Conservation (phyloP, 1,140 invertebrate genomes). For the Chymomyza costata region DNA sequence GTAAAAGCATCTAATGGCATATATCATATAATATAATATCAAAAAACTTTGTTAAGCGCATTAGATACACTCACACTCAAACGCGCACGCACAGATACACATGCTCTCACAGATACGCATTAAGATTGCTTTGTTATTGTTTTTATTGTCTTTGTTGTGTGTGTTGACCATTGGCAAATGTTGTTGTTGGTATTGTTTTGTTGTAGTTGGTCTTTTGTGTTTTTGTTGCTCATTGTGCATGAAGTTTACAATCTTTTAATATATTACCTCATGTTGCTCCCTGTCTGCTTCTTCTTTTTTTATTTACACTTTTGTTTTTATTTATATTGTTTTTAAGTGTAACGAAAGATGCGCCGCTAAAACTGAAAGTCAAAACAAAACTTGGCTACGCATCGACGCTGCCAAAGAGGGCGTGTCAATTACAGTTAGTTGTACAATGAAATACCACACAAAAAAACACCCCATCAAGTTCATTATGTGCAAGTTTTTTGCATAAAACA, state of each 20-base stretch:
- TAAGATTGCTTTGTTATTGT: slow-evolving; percentile 23
- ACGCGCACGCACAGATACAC: background rate
- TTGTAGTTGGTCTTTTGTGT: background rate
- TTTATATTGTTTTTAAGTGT: slow-evolving; percentile 20
- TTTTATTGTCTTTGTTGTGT: too few species aligned
- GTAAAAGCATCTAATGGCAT: slow-evolving; percentile 24
- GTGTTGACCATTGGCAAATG: slow-evolving; percentile 37
- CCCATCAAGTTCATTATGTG: too few species aligned
- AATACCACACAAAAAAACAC: too few species aligned
- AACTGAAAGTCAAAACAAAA: too few species aligned
- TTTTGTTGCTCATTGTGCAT: slow-evolving; percentile 60
- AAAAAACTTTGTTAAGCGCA: slow-evolving; percentile 66
- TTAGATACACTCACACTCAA: slow-evolving; percentile 26
- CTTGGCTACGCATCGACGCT: too few species aligned
- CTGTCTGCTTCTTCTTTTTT: slow-evolving; percentile 38
- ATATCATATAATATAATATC: slow-evolving; percentile 57
- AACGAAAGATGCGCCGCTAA: slow-evolving; percentile 18
- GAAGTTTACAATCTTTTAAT: slow-evolving; percentile 56
- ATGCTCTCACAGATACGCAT: too few species aligned
- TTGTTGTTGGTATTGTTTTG: slow-evolving; percentile 27
- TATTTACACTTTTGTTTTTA: slow-evolving; percentile 12
- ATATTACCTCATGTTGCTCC: slow-evolving; percentile 14
- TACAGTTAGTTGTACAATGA: too few species aligned
- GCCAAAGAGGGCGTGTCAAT: too few species aligned
- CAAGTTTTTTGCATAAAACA: too few species aligned